A percentile compares a stretch with the other conserved stretches of the same genome.
phyloP scores from a whole-genome alignment of 1,140 invertebrate species.

The Solenopsis invicta region DNA sequence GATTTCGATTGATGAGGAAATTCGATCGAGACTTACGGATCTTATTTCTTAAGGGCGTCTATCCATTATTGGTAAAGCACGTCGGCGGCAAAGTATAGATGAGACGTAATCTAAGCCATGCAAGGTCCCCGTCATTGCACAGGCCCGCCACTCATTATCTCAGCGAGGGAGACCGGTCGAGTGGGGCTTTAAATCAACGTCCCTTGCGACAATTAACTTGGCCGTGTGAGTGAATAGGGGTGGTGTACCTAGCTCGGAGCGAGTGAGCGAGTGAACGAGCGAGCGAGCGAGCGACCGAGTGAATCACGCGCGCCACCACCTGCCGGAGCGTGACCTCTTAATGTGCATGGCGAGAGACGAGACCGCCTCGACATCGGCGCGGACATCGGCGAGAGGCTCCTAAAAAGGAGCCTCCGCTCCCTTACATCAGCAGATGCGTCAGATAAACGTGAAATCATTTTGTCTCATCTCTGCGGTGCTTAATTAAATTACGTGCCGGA shows the following conservation, averaged over 20 bases:
- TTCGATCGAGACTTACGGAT: not conserved
- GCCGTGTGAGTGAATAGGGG: slow-evolving; percentile 75
- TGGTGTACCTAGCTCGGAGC: slow-evolving; percentile 68
- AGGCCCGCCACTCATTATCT: slow-evolving; percentile 70
- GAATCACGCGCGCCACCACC: slow-evolving; percentile 82
- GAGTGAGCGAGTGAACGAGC: slow-evolving; percentile 18
- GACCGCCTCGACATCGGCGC: slow-evolving; percentile 56
- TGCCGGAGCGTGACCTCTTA: slow-evolving; percentile 83
- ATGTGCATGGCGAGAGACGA: slow-evolving; percentile 75
- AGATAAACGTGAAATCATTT: slow-evolving; percentile 17
- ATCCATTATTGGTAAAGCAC: slow-evolving; percentile 32
- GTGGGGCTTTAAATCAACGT: slow-evolving; percentile 77
- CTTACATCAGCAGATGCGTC: slow-evolving; percentile 20
- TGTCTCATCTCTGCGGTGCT: not conserved
- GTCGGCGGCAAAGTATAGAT: slow-evolving; percentile 40
- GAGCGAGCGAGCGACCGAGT: slow-evolving; percentile 73
- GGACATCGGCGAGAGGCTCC: slow-evolving; percentile 8
- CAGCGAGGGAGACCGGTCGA: slow-evolving; percentile 63
- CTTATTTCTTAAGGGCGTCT: slow-evolving; percentile 12
- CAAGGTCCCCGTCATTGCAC: slow-evolving; percentile 47
- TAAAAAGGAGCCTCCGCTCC: not conserved
- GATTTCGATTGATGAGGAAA: not conserved
- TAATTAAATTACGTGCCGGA: slow-evolving; percentile 40
- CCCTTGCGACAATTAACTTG: slow-evolving; percentile 78
- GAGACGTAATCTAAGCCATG: slow-evolving; percentile 67